phyloP scores from a whole-genome alignment of 2,797 vertebrate species.

The Denticeps clupeoides region DNA sequence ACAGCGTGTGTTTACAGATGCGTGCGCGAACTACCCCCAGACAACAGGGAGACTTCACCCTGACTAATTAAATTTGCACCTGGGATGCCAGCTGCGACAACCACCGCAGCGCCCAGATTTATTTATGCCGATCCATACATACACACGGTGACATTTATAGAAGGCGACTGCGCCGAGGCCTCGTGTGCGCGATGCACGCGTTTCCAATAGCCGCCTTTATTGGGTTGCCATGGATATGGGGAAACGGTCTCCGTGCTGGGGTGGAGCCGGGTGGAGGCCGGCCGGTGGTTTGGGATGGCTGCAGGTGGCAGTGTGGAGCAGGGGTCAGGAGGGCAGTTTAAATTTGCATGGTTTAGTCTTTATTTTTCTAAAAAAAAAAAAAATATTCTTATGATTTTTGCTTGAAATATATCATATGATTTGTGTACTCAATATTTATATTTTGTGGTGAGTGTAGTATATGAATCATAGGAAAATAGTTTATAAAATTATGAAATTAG shows the following conservation, averaged over 20 bases:
- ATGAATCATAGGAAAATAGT: no score
- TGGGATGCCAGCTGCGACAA: constrained; percentile 74
- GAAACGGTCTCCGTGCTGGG: constrained; percentile 1
- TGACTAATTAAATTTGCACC: constrained; percentile 95
- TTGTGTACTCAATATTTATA: no score
- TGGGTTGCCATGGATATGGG: constrained; percentile 21
- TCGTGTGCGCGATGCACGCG: constrained; percentile 21
- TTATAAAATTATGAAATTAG: no score
- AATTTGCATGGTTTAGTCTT: no score
- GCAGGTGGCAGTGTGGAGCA: no score
- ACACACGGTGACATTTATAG: constrained; percentile 53
- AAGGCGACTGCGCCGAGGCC: constrained; percentile 39
- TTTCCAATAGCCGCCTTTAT: constrained; percentile 30
- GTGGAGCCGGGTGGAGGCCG: constrained; percentile 2
- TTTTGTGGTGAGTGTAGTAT: no score
- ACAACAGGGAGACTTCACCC: constrained; percentile 67
- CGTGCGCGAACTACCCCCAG: constrained; percentile 48
- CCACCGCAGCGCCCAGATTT: constrained; percentile 57
- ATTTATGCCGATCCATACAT: constrained; percentile 61
- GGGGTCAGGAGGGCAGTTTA: no score
- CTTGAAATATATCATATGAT: no score
- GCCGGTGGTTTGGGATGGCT: constrained; percentile 2
- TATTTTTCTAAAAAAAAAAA: no score
- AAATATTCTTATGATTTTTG: no score
- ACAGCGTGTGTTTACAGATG: constrained; percentile 85